Evolutionary conservation across 2,888 invertebrate species (phyloP), one percentile per base, ranked within the genome.

Genomic region (Mamestra brassicae): DNA sequence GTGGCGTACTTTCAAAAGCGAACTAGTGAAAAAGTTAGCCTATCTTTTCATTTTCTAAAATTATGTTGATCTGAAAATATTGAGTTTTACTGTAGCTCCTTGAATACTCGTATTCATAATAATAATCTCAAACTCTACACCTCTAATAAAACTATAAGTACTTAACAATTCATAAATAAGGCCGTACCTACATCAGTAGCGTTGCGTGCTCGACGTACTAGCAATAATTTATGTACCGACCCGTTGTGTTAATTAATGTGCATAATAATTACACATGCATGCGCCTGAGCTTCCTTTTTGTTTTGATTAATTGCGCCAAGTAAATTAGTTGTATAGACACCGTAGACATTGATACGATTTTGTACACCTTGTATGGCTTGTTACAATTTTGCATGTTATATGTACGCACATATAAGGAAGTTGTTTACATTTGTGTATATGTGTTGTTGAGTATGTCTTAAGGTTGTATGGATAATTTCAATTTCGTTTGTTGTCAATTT

Each of bases 241-340:
- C 89, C 87, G 78, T 76, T 83, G 81, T 94, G 83, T 94, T 96
- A 96, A 96, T 96, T 95, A 96, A 96, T 96, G 96, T 96, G 95
- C 95, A 96, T 96, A 96, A 95, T 96, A 96, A 96, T 95, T 95
- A 95, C 92, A 93, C 93, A 90, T 94, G 94, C 93, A 94, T 94
- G 92, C 91, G 92, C 94, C 91, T 94, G 94, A 93, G 96, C 96
- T 96, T 96, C 96, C 96, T 94, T 95, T 96, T 94, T 93, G 93
- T 92, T 93, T 92, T 96, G 96, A 96, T 96, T 96, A 96, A 96
- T 96, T 94, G 89, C 89, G 85, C 86, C 89, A 90, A 91, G 93
- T 91, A 94, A 95, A 95, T 95, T 95, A 94, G 93, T 92, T 93
- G 76, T 86, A 87, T 74, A 89, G 90, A 92, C 90, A 93, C 89